These are phyloP conservation scores for Cephus pulcher DNA, from an alignment of 2,888 invertebrate genomes.

Conservation along the genomic window DNA sequence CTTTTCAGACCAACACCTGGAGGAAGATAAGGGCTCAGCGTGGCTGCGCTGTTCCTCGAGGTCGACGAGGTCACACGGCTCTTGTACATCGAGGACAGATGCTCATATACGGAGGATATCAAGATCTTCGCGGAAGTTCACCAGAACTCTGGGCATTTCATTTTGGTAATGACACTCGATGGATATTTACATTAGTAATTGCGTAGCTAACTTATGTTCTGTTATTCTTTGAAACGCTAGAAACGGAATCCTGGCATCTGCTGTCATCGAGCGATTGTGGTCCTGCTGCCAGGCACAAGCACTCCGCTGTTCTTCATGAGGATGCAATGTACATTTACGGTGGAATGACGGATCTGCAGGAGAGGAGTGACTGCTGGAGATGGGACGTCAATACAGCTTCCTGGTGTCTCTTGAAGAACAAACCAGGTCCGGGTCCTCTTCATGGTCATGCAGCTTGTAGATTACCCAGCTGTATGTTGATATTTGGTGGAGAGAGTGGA, in stretches of 20 bases:
- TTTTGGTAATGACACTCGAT: conserved; percentile 73
- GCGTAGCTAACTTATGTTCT: no score
- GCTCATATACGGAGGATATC: conserved; percentile 89
- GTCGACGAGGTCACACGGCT: conserved; percentile 86
- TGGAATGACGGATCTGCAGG: conserved; percentile 87
- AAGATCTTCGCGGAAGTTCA: conserved; percentile 85
- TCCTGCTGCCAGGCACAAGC: conserved; percentile 84
- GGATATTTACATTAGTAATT: background rate
- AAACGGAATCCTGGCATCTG: conserved; percentile 85
- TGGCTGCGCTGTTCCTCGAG: conserved; percentile 75
- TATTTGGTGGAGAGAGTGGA: conserved; percentile 83
- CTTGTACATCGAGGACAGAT: conserved; percentile 82
- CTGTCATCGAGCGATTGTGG: conserved; percentile 67
- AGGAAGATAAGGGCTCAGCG: conserved; percentile 72
- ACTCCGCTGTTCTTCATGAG: conserved; percentile 83
- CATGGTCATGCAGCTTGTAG: conserved; percentile 84
- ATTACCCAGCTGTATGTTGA: conserved; percentile 80
- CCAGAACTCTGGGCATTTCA: conserved; percentile 90
- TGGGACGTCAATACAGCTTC: conserved; percentile 76
- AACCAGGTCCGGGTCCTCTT: conserved; percentile 77
- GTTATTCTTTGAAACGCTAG: conserved; percentile 63
- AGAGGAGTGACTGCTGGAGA: conserved; percentile 82
- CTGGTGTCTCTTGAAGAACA: conserved; percentile 75
- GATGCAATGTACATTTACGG: conserved; percentile 88
- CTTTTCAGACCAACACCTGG: conserved; percentile 70